A percentile compares a stretch with the other conserved stretches of the same genome.
Conservation (phyloP, 2,797 vertebrate species). For the Myotis findleyi region DNA sequence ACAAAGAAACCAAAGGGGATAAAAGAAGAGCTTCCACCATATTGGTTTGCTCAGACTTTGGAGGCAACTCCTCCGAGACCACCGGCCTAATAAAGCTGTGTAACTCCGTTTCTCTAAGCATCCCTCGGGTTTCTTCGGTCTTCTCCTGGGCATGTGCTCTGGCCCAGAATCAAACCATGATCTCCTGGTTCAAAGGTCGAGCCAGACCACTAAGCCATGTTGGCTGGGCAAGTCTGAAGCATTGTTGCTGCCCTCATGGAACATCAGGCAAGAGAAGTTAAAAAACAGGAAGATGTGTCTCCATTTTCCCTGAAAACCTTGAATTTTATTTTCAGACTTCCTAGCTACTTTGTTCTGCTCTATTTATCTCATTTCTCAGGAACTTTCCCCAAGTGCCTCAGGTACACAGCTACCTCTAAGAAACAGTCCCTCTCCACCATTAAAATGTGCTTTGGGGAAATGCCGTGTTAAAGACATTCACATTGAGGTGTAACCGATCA, state of each 20-base stretch:
- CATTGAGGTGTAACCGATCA: background rate
- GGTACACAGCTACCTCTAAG: background rate
- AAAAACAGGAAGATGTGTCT: background rate
- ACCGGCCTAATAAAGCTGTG: too few species aligned
- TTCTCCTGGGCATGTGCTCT: too few species aligned
- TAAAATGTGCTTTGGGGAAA: conserved; percentile 34
- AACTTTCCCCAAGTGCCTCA: background rate
- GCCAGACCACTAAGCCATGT: too few species aligned
- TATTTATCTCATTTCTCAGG: conserved; percentile 37
- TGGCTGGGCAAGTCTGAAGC: too few species aligned
- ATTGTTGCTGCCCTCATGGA: background rate
- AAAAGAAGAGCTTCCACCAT: too few species aligned
- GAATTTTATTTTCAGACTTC: conserved; percentile 2
- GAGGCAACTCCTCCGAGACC: too few species aligned
- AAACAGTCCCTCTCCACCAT: conserved; percentile 48
- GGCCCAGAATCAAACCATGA: too few species aligned
- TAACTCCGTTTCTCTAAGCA: too few species aligned
- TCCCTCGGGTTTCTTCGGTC: too few species aligned
- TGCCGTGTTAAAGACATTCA: conserved; percentile 13
- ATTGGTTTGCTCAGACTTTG: too few species aligned
- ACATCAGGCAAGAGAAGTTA: background rate
- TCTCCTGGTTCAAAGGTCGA: too few species aligned
- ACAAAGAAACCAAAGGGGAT: too few species aligned
- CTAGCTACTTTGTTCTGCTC: conserved; percentile 4
- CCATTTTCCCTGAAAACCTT: background rate